Percentiles rank a stretch among this genome's conserved stretches.
Conservation (phyloP, 1,140 invertebrate species). For the Calosoma granatense region DNA sequence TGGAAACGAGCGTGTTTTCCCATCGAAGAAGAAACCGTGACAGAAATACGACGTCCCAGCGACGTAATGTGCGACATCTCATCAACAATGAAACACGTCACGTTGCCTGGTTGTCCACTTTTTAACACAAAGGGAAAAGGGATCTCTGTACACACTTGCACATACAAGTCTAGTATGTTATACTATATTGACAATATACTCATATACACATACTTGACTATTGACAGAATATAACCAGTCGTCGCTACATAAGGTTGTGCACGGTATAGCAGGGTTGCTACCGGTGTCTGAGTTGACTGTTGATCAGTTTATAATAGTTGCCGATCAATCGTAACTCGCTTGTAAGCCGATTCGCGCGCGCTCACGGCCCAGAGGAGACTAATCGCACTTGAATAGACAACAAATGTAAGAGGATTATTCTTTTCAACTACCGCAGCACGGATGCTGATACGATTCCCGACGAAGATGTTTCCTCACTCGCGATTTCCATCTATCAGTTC, state of each 20-base stretch:
- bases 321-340: neutral
- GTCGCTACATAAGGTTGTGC: neutral
- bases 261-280: neutral
- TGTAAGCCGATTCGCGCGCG: neutral
- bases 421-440: neutral
- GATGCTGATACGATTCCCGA: neutral
- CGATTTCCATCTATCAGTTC: neutral
- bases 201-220: neutral
- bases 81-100: too few species aligned
- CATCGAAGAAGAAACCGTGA: too few species aligned
- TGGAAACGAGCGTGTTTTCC: too few species aligned
- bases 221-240: neutral
- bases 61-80: too few species aligned
- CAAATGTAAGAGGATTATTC: neutral
- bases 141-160: neutral
- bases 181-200: neutral
- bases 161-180: neutral
- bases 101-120: too few species aligned
- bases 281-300: neutral
- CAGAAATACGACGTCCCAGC: too few species aligned
- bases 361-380: neutral
- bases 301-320: neutral
- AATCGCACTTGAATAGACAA: neutral
- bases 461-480: neutral
- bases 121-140: too few species aligned